Percentiles rank a stretch among this genome's conserved stretches.
These are phyloP conservation scores for Ardeotis arabs DNA, from an alignment of 2,113 vertebrate species.

Conservation along the genomic window DNA sequence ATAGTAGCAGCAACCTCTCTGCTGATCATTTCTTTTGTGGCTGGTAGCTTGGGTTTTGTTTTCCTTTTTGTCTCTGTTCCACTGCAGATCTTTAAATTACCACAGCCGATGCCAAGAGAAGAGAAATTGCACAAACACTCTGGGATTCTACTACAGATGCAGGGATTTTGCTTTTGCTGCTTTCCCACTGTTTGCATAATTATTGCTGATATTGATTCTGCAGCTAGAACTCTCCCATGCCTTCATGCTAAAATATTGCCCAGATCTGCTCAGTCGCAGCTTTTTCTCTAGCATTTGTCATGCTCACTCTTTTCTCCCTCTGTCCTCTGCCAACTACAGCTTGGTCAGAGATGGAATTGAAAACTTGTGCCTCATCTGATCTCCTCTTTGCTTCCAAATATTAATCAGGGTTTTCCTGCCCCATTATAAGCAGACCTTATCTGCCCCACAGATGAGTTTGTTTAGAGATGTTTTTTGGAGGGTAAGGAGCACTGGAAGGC, in stretches of 20 bases:
- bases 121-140: conserved; percentile 39
- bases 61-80: conserved; percentile 57
- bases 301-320: neutral
- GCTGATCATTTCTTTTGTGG: conserved; percentile 67
- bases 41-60: conserved; percentile 62
- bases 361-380: neutral
- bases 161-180: conserved; percentile 32
- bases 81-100: conserved; percentile 68
- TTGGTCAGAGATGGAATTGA: neutral
- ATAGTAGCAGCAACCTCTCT: conserved; percentile 71
- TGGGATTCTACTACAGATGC: conserved; percentile 24
- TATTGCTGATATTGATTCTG: conserved; percentile 14
- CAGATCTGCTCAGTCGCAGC: neutral
- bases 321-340: neutral
- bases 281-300: neutral
- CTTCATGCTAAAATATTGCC: neutral
- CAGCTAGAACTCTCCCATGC: conserved; percentile 3
- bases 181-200: conserved; percentile 41
- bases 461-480: neutral
- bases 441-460: neutral
- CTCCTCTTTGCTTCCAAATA: neutral
- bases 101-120: conserved; percentile 29
- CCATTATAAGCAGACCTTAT: neutral
- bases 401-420: neutral
- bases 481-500: neutral